Evolutionary conservation across 2,888 invertebrate species (phyloP).

Genomic region (Sclerodermus sp.): DNA sequence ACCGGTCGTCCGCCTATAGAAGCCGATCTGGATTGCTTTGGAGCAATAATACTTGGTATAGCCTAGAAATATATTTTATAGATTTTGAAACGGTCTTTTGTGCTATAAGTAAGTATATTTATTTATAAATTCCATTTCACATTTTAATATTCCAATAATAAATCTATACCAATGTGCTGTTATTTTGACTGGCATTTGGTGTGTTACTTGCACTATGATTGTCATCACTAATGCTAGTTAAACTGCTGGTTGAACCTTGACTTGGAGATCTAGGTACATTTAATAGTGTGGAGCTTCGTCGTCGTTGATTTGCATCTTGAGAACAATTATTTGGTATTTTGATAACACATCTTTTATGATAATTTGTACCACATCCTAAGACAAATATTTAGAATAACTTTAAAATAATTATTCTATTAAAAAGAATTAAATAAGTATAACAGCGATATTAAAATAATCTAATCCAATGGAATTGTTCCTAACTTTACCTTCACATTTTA

Average conservation of each 20-base stretch:
- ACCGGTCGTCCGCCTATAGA: conserved; percentile 70
- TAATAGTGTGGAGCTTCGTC: conserved; percentile 51
- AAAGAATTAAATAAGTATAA: conserved; percentile 1
- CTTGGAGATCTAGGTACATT: conserved; percentile 70
- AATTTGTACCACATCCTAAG: conserved; percentile 94
- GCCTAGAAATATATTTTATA: conserved; percentile 28
- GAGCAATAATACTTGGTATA: conserved; percentile 54
- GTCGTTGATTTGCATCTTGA: conserved; percentile 54
- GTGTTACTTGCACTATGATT: conserved; percentile 56
- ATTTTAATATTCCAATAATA: neutral
- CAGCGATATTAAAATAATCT: neutral
- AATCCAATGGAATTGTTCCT: too few species aligned
- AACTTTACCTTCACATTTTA: conserved; percentile 92
- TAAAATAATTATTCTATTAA: neutral
- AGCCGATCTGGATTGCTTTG: conserved; percentile 69
- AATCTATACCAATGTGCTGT: conserved; percentile 77
- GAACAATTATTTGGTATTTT: conserved; percentile 98
- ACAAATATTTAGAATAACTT: conserved; percentile 8
- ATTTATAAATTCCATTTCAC: neutral
- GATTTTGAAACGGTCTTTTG: conserved; percentile 3
- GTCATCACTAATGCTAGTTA: conserved; percentile 64
- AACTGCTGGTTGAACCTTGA: conserved; percentile 71
- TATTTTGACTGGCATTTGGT: conserved; percentile 59
- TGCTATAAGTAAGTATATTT: neutral
- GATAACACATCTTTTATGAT: conserved; percentile 95